Conservation (phyloP, 2,113 vertebrate species). For the Calidris pygmaea region DNA sequence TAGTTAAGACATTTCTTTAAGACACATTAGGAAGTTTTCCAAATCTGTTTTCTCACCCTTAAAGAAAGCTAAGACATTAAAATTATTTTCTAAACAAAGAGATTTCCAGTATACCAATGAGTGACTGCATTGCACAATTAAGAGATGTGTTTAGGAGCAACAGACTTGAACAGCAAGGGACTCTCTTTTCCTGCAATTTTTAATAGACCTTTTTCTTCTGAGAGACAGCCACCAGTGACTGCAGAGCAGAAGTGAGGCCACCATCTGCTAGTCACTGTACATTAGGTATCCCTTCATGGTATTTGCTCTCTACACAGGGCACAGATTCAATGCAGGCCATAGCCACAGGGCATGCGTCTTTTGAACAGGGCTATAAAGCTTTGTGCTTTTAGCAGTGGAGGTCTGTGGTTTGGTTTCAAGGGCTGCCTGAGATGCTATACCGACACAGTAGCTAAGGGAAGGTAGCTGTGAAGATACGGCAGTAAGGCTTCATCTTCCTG, state of each 20-base stretch:
- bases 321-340: not conserved
- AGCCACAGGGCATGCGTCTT: not conserved
- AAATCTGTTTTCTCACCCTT: slow-evolving; percentile 17
- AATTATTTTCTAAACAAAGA: not conserved
- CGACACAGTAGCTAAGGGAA: not conserved
- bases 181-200: not conserved
- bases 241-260: not conserved
- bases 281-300: not conserved
- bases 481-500: not conserved
- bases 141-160: not conserved
- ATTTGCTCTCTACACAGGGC: not conserved
- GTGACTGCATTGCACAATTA: not conserved
- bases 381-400: not conserved
- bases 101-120: slow-evolving; percentile 16
- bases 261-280: not conserved
- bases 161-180: not conserved
- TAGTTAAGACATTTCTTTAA: not conserved
- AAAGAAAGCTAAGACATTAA: not conserved
- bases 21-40: not conserved
- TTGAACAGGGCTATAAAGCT: not conserved
- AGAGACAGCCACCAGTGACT: not conserved
- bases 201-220: not conserved
- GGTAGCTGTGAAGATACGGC: not conserved
- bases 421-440: not conserved
- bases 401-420: not conserved